phyloP scores from a whole-genome alignment of 1,140 invertebrate genomes.

The Tetramorium parvispinum region DNA sequence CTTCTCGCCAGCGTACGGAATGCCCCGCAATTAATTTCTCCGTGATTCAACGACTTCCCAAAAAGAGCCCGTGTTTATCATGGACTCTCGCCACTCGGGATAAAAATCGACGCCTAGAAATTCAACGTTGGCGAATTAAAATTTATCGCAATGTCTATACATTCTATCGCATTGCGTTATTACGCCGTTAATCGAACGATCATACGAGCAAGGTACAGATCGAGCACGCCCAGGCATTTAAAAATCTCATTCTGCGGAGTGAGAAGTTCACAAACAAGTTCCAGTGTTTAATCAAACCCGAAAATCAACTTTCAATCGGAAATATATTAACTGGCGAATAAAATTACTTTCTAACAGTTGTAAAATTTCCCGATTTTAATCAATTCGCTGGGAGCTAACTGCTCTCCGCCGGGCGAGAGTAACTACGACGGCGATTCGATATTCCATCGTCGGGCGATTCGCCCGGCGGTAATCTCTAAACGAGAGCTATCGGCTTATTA shows the following conservation, averaged over 20 bases:
- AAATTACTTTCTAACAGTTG: not conserved
- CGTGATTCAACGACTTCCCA: too few relatives aligned
- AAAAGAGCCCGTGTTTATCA: not conserved
- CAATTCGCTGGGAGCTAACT: not conserved
- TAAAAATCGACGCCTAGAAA: not conserved
- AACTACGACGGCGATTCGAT: slow-evolving; percentile 26
- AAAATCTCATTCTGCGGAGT: not conserved
- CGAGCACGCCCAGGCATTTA: not conserved
- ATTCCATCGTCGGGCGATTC: slow-evolving; percentile 12
- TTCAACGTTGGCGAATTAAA: not conserved
- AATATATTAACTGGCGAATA: slow-evolving; percentile 8
- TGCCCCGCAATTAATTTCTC: slow-evolving; percentile 3
- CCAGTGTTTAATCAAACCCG: not conserved
- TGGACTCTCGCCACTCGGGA: not conserved
- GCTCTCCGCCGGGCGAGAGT: not conserved
- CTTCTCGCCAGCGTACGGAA: not conserved
- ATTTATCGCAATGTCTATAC: not conserved
- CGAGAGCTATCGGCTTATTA: slow-evolving; percentile 43
- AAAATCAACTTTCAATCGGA: not conserved
- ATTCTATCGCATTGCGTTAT: not conserved
- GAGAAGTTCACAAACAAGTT: not conserved
- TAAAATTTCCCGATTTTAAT: slow-evolving; percentile 31
- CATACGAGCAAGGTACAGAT: not conserved
- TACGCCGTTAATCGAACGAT: not conserved
- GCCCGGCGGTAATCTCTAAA: slow-evolving; percentile 1